These are phyloP conservation scores for Drosophila fulvimacula DNA, from an alignment of 2,888 invertebrate genomes.

Conservation along the genomic window DNA sequence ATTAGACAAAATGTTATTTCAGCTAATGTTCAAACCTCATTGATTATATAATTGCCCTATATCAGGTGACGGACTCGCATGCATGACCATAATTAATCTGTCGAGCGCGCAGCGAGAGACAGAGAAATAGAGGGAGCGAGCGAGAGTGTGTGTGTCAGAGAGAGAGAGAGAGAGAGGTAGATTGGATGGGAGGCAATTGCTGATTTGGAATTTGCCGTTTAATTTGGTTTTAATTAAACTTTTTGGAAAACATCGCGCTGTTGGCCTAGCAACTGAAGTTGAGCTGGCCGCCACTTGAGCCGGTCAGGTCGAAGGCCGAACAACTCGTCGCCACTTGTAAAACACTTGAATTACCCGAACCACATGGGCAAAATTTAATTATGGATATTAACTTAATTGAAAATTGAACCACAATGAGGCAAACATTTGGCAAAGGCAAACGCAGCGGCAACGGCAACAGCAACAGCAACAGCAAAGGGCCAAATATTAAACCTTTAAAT, in stretches of 20 bases:
- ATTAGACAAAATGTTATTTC: background rate
- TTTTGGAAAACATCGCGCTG: slow-evolving; percentile 16
- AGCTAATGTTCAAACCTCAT: slow-evolving; percentile 7
- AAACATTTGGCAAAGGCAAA: slow-evolving; percentile 31
- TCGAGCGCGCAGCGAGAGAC: background rate
- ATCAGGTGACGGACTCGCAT: slow-evolving; percentile 9
- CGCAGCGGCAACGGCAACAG: slow-evolving; percentile 6
- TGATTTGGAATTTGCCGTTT: slow-evolving; percentile 13
- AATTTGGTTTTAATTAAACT: slow-evolving; percentile 55
- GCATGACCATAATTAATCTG: slow-evolving; percentile 11
- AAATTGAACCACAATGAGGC: slow-evolving; percentile 43
- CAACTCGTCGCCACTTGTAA: background rate
- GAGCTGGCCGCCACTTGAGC: slow-evolving; percentile 22
- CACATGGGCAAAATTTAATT: slow-evolving; percentile 56
- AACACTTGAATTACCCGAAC: slow-evolving; percentile 13
- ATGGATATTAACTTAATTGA: slow-evolving; percentile 71
- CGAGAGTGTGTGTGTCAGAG: background rate
- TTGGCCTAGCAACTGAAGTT: slow-evolving; percentile 27
- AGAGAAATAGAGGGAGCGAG: background rate
- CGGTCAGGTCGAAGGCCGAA: slow-evolving; percentile 1
- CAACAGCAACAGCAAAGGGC: background rate
- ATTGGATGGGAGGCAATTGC: background rate
- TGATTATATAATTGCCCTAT: slow-evolving; percentile 11
- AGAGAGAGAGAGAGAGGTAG: background rate
- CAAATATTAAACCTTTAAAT: slow-evolving; percentile 70